Evolutionary conservation across 2,797 vertebrate species (phyloP).

Genomic region (Molothrus aeneus): DNA sequence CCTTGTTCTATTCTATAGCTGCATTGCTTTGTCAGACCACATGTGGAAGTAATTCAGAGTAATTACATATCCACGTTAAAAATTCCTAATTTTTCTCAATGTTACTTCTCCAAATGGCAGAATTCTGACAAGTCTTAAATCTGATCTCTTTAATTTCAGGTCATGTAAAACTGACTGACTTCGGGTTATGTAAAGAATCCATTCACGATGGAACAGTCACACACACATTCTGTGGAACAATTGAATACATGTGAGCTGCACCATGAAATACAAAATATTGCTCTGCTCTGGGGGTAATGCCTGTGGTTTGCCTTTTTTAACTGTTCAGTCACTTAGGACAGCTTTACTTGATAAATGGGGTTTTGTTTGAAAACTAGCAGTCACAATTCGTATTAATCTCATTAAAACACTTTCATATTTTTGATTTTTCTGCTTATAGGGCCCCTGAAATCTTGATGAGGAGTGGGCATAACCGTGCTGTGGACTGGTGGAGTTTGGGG

Average conservation of each 20-base stretch:
- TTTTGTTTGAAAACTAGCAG: slow-evolving; percentile 13
- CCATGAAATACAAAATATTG: slow-evolving; percentile 69
- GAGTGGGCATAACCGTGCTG: slow-evolving; percentile 97
- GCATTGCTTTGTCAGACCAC: not conserved
- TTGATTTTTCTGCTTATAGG: slow-evolving; percentile 77
- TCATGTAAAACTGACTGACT: slow-evolving; percentile 95
- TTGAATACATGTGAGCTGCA: slow-evolving; percentile 96
- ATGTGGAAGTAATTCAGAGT: not conserved
- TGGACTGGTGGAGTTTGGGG: slow-evolving; percentile 99
- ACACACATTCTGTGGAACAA: slow-evolving; percentile 98
- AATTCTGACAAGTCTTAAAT: slow-evolving; percentile 13
- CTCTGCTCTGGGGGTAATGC: slow-evolving; percentile 66
- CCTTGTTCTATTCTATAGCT: not conserved
- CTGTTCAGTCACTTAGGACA: not conserved
- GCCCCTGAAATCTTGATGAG: slow-evolving; percentile 98
- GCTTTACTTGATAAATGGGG: not conserved
- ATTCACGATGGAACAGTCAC: slow-evolving; percentile 98
- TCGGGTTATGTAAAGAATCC: slow-evolving; percentile 97
- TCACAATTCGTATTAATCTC: not conserved
- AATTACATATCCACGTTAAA: not conserved
- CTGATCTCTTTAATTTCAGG: slow-evolving; percentile 78
- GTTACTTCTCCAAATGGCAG: not conserved
- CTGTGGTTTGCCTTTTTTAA: slow-evolving; percentile 62
- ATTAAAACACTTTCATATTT: not conserved
- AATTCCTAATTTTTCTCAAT: not conserved